Evolutionary conservation across 2,797 vertebrate species (phyloP).

Genomic region (Urophycis tenuis): DNA sequence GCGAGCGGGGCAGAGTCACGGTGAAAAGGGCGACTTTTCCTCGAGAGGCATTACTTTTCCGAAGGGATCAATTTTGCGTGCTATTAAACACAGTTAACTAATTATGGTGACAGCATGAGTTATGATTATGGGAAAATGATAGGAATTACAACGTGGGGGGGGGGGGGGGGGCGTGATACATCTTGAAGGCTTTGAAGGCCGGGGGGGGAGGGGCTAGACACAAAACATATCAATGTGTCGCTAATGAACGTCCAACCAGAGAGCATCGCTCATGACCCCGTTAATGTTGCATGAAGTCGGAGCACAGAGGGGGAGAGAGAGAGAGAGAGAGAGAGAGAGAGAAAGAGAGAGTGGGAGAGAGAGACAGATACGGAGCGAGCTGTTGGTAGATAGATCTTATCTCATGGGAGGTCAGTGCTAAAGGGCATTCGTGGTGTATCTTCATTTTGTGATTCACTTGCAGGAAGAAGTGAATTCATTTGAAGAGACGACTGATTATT

Average conservation of each 20-base stretch:
- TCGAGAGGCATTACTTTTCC: constrained; percentile 51
- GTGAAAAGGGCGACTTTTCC: constrained; percentile 26
- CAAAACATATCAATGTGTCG: constrained; percentile 53
- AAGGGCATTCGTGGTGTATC: background rate
- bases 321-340: constrained; percentile 1
- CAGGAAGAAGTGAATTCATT: background rate
- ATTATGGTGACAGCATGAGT: constrained; percentile 58
- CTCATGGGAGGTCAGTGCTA: background rate
- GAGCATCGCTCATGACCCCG: constrained; percentile 41
- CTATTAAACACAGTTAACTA: constrained; percentile 67
- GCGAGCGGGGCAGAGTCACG: background rate
- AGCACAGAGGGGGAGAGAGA: constrained; percentile 9
- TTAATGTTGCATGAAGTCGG: constrained; percentile 49
- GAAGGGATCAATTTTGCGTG: constrained; percentile 60
- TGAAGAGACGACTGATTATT: no score
- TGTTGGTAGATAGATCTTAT: background rate
- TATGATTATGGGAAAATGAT: constrained; percentile 57
- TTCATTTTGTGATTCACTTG: background rate
- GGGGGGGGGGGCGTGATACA: constrained; percentile 42
- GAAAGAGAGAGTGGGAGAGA: no score
- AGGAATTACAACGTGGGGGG: constrained; percentile 47
- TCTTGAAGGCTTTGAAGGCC: constrained; percentile 41
- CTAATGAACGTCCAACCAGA: constrained; percentile 51
- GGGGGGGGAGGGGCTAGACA: constrained; percentile 47
- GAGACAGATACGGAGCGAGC: background rate